phyloP scores from a whole-genome alignment of 1,140 invertebrate genomes.

The Anthonomus grandis region DNA sequence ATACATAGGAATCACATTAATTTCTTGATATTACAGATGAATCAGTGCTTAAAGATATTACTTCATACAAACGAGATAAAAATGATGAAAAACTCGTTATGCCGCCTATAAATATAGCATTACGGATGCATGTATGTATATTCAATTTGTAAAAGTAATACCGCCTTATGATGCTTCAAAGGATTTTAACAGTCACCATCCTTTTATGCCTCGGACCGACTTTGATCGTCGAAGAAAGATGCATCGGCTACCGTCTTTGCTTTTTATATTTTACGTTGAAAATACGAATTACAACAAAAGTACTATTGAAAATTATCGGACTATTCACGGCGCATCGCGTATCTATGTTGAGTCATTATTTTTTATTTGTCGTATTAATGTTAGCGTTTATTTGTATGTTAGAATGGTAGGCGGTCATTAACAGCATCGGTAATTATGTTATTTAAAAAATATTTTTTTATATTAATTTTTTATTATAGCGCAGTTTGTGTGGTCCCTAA shows the following conservation, averaged over 20 bases:
- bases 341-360: background rate
- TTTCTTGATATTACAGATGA: too few species aligned
- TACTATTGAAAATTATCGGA: conserved; percentile 5
- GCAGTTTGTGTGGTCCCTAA: too few species aligned
- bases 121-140: conserved; percentile 18
- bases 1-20: too few species aligned
- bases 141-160: conserved; percentile 19
- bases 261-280: conserved; percentile 8
- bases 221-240: conserved; percentile 22
- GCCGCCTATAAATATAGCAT: background rate
- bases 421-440: too few species aligned
- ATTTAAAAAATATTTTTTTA: too few species aligned
- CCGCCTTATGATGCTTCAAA: conserved; percentile 25
- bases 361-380: background rate
- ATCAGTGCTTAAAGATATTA: too few species aligned
- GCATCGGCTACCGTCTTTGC: conserved; percentile 22
- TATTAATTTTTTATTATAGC: too few species aligned
- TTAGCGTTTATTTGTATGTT: background rate
- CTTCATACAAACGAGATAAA: too few species aligned
- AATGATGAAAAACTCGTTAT: too few species aligned
- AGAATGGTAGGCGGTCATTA: background rate
- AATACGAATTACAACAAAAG: conserved; percentile 4
- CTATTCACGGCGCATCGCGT: background rate
- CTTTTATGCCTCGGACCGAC: conserved; percentile 22
- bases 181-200: conserved; percentile 28